Base-by-base conservation (phyloP, 2,888 invertebrate species). In the Dione vanillae region DNA sequence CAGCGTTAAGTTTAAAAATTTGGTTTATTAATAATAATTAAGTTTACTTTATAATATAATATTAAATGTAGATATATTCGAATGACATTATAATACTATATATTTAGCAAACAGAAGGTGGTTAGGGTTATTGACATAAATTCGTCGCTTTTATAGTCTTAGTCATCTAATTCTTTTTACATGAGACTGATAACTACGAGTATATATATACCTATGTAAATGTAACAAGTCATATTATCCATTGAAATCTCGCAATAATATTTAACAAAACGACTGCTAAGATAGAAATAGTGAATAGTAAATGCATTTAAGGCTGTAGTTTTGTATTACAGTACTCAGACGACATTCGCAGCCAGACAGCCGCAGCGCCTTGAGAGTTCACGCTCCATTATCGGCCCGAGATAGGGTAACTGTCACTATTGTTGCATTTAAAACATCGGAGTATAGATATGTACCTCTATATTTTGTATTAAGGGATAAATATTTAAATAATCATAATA, bases 381-480 rank as follows among this genome's bases (percentile, higher is more conserved):
- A 84, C 86, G 86, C 80, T 85, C 86, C 87, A 90, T 91, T 91
- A 91, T 91, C 90, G 86, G 85, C 79, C 82, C 78, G 84, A 86
- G 89, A 88, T 88, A 86, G 84, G 82, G 85, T 83, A 85, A 85
- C 84, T 84, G 86, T 85, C 85, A 80, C 85, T 79, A 80, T 85
- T 84, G 88, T 83, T 84, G 84, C 87, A 87, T 88, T 88, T 85
- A 84, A 85, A 77, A 78, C 74, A 51, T 61, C 9, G 11, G 14
- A 61, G n/a, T 27, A 45, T 45, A n/a, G 2, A 43, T 10, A 10
- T 6, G 11, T 59, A 59, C 14, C 11, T 10, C 1, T 37, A 54
- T 76, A 68, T 61, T 20, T 43, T 49, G 52, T 35, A 45, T 62
- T 51, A 19, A 35, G 35, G 8, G 11, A 61, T 61, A 20, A 5